These are phyloP conservation scores for Zosterops hypoxanthus DNA, from an alignment of 2,113 vertebrate genomes.

Conservation along the genomic window DNA sequence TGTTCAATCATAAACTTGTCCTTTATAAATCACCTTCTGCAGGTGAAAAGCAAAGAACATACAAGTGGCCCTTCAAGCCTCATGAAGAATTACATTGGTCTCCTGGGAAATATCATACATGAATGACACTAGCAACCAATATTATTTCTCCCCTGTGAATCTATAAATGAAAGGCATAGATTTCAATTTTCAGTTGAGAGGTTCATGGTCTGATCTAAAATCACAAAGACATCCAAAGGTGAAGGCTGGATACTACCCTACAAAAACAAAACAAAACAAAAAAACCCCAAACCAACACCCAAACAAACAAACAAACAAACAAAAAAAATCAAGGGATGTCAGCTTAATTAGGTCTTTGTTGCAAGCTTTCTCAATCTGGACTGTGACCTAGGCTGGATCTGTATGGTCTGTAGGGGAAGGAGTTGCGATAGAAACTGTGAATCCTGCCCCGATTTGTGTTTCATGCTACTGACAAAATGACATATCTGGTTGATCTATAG, in stretches of 20 bases:
- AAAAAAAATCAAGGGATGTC: background rate
- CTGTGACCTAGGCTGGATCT: background rate
- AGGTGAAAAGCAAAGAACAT: background rate
- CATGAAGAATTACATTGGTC: background rate
- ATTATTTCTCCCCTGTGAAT: background rate
- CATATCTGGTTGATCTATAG: background rate
- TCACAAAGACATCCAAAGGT: background rate
- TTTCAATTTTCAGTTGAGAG: background rate
- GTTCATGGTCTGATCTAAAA: slow-evolving; percentile 1
- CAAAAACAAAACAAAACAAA: background rate
- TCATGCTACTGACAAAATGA: background rate
- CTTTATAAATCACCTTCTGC: background rate
- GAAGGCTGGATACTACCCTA: background rate
- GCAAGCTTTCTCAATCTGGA: background rate
- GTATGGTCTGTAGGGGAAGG: background rate
- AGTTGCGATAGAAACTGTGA: background rate
- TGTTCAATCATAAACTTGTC: background rate
- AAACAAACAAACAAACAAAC: no score
- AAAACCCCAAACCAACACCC: background rate
- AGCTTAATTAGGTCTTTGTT: background rate
- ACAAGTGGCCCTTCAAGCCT: slow-evolving; percentile 8
- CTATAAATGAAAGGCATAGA: background rate
- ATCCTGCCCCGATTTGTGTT: background rate
- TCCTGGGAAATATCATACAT: background rate
- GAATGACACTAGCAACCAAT: background rate